Percentiles rank a stretch among this genome's conserved stretches.
Conservation (phyloP, 2,113 vertebrate genomes). For the Nothocercus nigrocapillus region DNA sequence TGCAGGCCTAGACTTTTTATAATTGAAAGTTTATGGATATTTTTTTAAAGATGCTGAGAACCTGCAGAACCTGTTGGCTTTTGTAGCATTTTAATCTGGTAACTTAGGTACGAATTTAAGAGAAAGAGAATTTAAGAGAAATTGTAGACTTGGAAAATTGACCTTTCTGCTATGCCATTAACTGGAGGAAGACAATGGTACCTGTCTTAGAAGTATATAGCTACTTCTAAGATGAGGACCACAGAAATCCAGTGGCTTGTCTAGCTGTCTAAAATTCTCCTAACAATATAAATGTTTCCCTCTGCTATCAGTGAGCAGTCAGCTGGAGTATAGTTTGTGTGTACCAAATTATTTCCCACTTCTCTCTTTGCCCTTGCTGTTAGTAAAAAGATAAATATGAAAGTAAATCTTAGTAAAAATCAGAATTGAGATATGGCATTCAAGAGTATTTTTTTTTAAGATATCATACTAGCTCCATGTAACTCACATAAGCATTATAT, state of each 20-base stretch:
- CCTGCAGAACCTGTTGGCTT: neutral
- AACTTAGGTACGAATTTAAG: neutral
- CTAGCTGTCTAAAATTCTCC: neutral
- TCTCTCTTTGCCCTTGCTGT: neutral
- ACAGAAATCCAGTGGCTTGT: neutral
- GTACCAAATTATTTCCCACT: neutral
- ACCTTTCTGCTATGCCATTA: neutral
- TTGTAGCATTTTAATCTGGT: neutral
- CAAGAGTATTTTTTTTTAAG: neutral
- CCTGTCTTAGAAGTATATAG: neutral
- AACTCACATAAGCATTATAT: neutral
- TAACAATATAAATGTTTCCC: neutral
- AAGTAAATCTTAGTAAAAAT: neutral
- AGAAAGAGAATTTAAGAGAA: neutral
- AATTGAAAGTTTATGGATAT: neutral
- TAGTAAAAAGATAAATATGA: conserved; percentile 22
- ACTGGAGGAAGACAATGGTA: neutral
- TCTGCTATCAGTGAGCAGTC: neutral
- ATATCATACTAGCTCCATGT: neutral
- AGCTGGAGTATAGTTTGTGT: neutral
- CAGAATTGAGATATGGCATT: neutral
- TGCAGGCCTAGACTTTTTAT: neutral
- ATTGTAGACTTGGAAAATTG: neutral
- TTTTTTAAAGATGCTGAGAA: neutral
- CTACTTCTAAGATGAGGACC: neutral